Evolutionary conservation across 2,113 vertebrate genomes (phyloP).

Genomic region (Australoheros scitulus): DNA sequence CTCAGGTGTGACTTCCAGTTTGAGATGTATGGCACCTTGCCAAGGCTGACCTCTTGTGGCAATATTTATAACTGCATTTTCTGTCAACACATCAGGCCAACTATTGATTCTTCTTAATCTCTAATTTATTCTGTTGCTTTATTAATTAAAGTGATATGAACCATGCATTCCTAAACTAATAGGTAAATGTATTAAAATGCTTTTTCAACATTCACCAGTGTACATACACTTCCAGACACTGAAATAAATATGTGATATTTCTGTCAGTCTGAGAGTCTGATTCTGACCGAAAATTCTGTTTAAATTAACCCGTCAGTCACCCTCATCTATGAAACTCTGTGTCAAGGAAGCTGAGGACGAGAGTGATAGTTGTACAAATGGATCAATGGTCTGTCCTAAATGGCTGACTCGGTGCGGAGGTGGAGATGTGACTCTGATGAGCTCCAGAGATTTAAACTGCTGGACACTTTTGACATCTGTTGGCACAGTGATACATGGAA

Average conservation of each 20-base stretch:
- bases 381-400: conserved; percentile 68
- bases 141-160: conserved; percentile 24
- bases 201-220: neutral
- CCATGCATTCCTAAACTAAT: conserved; percentile 1
- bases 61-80: conserved; percentile 43
- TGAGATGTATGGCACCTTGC: conserved; percentile 1
- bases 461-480: conserved; percentile 35
- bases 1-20: conserved; percentile 56
- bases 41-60: conserved; percentile 70
- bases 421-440: conserved; percentile 43
- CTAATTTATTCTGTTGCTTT: conserved; percentile 48
- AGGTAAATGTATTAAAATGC: conserved; percentile 6
- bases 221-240: conserved; percentile 1
- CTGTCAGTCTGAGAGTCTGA: neutral
- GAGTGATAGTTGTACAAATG: neutral
- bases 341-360: neutral
- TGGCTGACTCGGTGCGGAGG: conserved; percentile 56
- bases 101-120: neutral
- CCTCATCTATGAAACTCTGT: neutral
- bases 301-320: neutral
- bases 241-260: conserved; percentile 22
- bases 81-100: conserved; percentile 3
- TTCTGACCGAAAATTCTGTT: neutral
- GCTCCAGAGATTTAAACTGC: conserved; percentile 37
- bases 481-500: conserved; percentile 61